Evolutionary conservation across 2,888 invertebrate species (phyloP).

Genomic region (Phorcus lineatus): DNA sequence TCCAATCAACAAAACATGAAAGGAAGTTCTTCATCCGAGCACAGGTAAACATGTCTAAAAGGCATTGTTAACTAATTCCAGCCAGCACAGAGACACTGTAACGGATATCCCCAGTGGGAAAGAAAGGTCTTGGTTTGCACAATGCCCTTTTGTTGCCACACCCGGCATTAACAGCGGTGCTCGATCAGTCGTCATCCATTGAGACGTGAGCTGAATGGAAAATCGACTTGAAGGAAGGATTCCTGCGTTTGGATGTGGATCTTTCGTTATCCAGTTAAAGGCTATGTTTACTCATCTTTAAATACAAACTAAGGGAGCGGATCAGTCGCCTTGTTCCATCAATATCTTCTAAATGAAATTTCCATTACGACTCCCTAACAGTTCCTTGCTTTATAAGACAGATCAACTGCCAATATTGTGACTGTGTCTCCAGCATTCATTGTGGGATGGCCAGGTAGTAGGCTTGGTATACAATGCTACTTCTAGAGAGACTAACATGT

Average conservation of each 20-base stretch:
- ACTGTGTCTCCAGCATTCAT: neutral
- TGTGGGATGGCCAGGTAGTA: neutral
- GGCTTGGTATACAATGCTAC: too few species aligned
- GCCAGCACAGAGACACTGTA: neutral
- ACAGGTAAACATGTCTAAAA: neutral
- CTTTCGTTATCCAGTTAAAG: constrained; percentile 21
- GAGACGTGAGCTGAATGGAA: constrained; percentile 17
- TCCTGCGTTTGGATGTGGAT: constrained; percentile 14
- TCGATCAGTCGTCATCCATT: neutral
- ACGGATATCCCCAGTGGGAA: neutral
- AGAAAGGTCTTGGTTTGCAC: neutral
- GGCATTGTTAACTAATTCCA: neutral
- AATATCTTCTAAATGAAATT: constrained; percentile 20
- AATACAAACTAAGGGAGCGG: neutral
- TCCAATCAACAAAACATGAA: too few species aligned
- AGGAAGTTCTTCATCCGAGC: neutral
- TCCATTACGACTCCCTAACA: constrained; percentile 7
- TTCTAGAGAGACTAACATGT: too few species aligned
- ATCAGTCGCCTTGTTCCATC: neutral
- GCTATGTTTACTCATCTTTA: constrained; percentile 23
- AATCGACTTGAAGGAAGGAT: constrained; percentile 6
- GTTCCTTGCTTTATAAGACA: neutral
- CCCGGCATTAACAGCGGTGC: neutral
- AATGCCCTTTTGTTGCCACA: neutral
- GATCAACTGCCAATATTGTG: constrained; percentile 17